Evolutionary conservation across 1,140 invertebrate genomes (phyloP), one percentile per base, ranked within the genome.

Genomic region (Pinna nobilis): DNA sequence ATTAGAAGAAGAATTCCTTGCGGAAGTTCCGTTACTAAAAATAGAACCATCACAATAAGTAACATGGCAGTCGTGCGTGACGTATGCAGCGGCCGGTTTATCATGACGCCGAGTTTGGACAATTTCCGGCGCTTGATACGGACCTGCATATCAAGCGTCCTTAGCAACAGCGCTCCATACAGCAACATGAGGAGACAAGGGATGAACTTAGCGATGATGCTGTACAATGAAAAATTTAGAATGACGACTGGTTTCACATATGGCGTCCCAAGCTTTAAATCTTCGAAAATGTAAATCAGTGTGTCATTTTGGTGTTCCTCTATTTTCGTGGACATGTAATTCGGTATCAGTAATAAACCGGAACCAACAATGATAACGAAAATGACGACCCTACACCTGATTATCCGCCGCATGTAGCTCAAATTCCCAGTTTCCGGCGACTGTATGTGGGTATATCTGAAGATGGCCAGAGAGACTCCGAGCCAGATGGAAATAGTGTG

Each of bases 401-500:
- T 82, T 6, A 82, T 63, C 28, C 81, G 44, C 35, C 92, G 71
- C 91, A 94, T 83, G 9, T 59, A 33, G 93, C 96, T 93, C 93
- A 95, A 90, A 78, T 95, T 96, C 92, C 94, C 95, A 13, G 75
- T 77, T 89, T 88, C 94, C 94, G 73, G 91, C 90, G 78, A 95
- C 93, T 2, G 94, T 93, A 87, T 92, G 83, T 82, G 92, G 89
- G 4, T 96, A 94, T 1, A 95, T 55, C 85, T 60, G 32, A 87
- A 84, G 0, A 98, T 93, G 0, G 97, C 96, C 51, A 99, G 87
- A 1, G 94, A 94, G 0, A 98, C 94, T 0, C 97, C 97, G 71
- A 98, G 85, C 93, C 95, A 97, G 68, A 97, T 98, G 0, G 96
- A 97, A 53, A 98, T 95, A 0, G 96, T 97, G 87, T 99, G 97